Base-by-base conservation (phyloP, 2,888 invertebrate species). In the Cynaeus angustus region DNA sequence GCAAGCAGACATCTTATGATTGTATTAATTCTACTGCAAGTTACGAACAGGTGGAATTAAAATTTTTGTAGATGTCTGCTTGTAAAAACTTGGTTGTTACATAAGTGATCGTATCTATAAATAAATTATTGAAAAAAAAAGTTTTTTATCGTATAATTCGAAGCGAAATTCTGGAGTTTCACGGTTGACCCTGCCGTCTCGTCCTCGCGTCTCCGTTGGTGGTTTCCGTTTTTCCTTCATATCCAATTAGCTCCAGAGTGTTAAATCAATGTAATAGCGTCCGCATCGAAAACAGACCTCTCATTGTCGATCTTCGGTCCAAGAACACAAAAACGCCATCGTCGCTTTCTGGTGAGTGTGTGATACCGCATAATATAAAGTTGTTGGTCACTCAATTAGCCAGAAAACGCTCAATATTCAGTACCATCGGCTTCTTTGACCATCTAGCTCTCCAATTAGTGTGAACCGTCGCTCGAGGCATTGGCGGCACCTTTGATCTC, bases 361-460 rank as follows among this genome's bases (percentile, higher is more conserved):
- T 74, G 74, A 73, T 74, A 73, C 73, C 75, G 74, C 78, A 74
- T 77, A 74, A 77, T 83, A 84, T 83, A 83, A 84, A 85, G 85
- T 84, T 84, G 85, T 85, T 83, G 85, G 85, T 84, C 85, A 85
- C 85, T 85, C 85, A 85, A 85, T 85, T 85, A 85, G 84, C 83
- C 81, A 77, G 77, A 79, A 81, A 84, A 83, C 85, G 84, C 84
- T 85, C 85, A 84, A 85, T 85, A 85, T 83, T 84, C 83, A 82
- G 83, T 84, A 84, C 84, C 84, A 82, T 82, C 86, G 85, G 86
- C 84, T 83, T 80, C 84, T 84, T 85, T 86, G 85, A 85, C 84
- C 84, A 81, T 82, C 83, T 78, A 80, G 83, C 82, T 85, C 85
- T 85, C 86, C 86, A 86, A 86, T 86, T 86, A 86, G 86, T 85